Conservation (phyloP, 64 coral and sea anemone genomes). For the Montipora efflorescens region DNA sequence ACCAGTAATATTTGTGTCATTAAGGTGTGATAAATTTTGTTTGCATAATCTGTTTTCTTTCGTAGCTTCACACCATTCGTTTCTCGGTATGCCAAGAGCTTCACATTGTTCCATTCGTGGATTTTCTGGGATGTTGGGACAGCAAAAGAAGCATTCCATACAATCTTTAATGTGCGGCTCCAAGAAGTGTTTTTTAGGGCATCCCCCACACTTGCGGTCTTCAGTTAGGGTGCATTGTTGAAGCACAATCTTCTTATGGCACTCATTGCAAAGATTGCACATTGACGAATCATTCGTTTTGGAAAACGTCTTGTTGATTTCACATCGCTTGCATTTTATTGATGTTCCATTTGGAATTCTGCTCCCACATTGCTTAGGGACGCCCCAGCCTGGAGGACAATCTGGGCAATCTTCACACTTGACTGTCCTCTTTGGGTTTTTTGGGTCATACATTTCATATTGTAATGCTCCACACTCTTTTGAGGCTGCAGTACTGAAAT, state of each 20-base stretch:
- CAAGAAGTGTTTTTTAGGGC: background rate
- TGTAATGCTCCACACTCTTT: background rate
- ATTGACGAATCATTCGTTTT: background rate
- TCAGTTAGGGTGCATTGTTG: background rate
- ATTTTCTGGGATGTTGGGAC: background rate
- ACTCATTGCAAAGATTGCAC: slow-evolving; percentile 13
- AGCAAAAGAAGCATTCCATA: slow-evolving; percentile 6
- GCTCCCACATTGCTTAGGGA: slow-evolving; percentile 1
- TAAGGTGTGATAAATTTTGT: background rate
- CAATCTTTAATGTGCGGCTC: background rate
- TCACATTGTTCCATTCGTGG: background rate
- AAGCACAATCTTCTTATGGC: background rate
- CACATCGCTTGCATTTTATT: background rate
- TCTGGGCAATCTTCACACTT: background rate
- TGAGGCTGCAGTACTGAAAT: background rate
- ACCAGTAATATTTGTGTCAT: background rate
- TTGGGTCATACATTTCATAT: background rate
- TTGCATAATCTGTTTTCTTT: background rate
- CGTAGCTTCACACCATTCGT: background rate
- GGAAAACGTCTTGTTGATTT: background rate
- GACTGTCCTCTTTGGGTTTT: too few relatives aligned
- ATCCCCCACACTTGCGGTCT: background rate
- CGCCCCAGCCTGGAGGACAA: slow-evolving; percentile 13
- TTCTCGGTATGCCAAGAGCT: background rate
- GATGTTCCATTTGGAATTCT: background rate